A percentile compares a stretch with the other conserved stretches of the same genome.
These are phyloP conservation scores for Andrena hattorfiana DNA, from an alignment of 2,888 invertebrate genomes.

Conservation along the genomic window DNA sequence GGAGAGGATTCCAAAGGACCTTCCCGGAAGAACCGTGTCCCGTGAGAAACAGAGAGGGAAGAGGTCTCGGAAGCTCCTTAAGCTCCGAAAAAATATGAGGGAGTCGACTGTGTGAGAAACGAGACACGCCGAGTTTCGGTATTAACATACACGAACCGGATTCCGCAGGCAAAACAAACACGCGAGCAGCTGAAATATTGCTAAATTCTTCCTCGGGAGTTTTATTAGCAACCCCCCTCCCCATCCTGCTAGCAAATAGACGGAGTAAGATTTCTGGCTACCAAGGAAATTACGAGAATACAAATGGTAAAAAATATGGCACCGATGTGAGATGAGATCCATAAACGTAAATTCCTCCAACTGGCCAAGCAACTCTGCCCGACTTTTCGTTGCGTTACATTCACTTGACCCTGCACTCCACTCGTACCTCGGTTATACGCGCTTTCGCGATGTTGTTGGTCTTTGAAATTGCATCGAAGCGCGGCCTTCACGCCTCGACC, in stretches of 20 bases:
- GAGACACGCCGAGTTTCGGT: constrained; percentile 28
- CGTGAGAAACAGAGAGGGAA: constrained; percentile 35
- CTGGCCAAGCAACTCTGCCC: not conserved
- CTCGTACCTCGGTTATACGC: not conserved
- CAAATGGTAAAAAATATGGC: not conserved
- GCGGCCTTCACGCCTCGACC: constrained; percentile 19
- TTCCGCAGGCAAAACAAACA: constrained; percentile 37
- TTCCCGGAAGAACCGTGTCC: constrained; percentile 38
- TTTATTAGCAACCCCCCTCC: not conserved
- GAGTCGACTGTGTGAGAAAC: constrained; percentile 53
- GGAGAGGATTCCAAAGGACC: constrained; percentile 33
- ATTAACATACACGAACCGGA: constrained; percentile 44
- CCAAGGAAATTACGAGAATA: not conserved
- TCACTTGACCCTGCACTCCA: not conserved
- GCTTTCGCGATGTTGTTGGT: not conserved
- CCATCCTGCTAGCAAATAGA: not conserved
- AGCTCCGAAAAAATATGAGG: constrained; percentile 43
- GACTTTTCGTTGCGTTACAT: not conserved
- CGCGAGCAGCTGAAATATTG: constrained; percentile 18
- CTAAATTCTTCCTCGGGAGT: constrained; percentile 7
- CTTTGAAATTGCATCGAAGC: not conserved
- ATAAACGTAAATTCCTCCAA: not conserved
- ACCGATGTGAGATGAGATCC: not conserved
- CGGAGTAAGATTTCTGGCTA: not conserved
- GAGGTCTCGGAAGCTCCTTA: constrained; percentile 44